phyloP scores from a whole-genome alignment of 2,888 invertebrate species.

The Augiades crinisus region DNA sequence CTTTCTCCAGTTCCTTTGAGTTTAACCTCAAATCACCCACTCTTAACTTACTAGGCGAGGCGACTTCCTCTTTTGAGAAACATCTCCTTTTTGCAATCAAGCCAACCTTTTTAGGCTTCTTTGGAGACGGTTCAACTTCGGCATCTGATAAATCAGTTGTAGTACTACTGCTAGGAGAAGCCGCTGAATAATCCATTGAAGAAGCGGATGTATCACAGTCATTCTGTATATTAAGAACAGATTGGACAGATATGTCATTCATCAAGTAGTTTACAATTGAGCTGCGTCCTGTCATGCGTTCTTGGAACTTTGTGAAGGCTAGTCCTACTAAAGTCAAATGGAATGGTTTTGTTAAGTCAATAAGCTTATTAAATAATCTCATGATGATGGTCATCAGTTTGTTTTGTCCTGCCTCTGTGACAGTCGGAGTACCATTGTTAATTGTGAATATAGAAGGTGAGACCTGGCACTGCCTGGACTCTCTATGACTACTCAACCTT shows the following conservation, averaged over 20 bases:
- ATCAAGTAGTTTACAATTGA: conserved; percentile 88
- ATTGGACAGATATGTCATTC: conserved; percentile 90
- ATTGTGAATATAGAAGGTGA: conserved; percentile 83
- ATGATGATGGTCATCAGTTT: conserved; percentile 86
- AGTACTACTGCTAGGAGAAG: conserved; percentile 70
- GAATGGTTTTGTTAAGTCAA: conserved; percentile 87
- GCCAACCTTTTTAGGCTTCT: conserved; percentile 83
- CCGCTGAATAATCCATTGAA: conserved; percentile 75
- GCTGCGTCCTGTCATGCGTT: conserved; percentile 84
- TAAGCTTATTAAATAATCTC: conserved; percentile 88
- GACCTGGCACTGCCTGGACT: conserved; percentile 88
- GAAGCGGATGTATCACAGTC: conserved; percentile 72
- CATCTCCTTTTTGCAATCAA: conserved; percentile 76
- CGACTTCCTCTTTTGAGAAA: conserved; percentile 75
- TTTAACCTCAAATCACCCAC: conserved; percentile 85
- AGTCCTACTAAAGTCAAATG: conserved; percentile 91
- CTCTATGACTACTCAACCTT: conserved; percentile 85
- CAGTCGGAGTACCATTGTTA: conserved; percentile 68
- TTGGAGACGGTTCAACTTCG: conserved; percentile 89
- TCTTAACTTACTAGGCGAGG: conserved; percentile 86
- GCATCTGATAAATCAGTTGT: conserved; percentile 84
- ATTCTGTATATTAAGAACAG: conserved; percentile 85
- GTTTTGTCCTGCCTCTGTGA: conserved; percentile 79
- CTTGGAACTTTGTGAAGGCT: conserved; percentile 91
- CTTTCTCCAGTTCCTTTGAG: conserved; percentile 83